phyloP scores from a whole-genome alignment of 1,140 invertebrate genomes.

The Lanistes nyassanus region DNA sequence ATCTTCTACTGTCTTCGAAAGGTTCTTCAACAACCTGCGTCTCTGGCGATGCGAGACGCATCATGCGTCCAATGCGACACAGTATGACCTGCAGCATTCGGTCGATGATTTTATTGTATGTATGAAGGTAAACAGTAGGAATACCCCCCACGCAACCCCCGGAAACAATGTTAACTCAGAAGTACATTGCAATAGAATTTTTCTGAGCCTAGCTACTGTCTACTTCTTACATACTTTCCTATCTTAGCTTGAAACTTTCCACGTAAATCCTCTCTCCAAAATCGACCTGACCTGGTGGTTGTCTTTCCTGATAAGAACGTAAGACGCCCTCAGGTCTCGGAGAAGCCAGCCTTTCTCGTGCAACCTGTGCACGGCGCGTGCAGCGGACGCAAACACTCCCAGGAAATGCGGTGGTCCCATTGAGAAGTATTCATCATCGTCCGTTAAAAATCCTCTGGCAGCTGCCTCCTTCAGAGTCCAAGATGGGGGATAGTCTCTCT shows the following conservation, averaged over 20 bases:
- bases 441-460: background rate
- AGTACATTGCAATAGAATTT: too few species aligned
- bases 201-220: too few species aligned
- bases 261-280: too few species aligned
- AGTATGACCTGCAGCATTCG: background rate
- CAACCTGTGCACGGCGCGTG: slow-evolving; percentile 4
- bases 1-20: slow-evolving; percentile 16
- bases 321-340: slow-evolving; percentile 15
- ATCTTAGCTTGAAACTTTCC: too few species aligned
- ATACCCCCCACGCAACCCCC: too few species aligned
- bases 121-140: too few species aligned
- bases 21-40: background rate
- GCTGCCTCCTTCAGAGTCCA: slow-evolving; percentile 18
- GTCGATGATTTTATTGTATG: too few species aligned
- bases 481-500: background rate
- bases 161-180: too few species aligned
- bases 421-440: background rate
- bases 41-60: background rate
- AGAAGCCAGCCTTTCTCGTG: slow-evolving; percentile 21
- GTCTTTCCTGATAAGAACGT: slow-evolving; percentile 7
- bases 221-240: too few species aligned
- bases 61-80: slow-evolving; percentile 17
- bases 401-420: slow-evolving; percentile 3
- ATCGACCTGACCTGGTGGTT: too few species aligned
- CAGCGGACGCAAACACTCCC: background rate